These are phyloP conservation scores for Cyclophora albipunctata DNA, from an alignment of 2,888 invertebrate genomes.

Conservation along the genomic window DNA sequence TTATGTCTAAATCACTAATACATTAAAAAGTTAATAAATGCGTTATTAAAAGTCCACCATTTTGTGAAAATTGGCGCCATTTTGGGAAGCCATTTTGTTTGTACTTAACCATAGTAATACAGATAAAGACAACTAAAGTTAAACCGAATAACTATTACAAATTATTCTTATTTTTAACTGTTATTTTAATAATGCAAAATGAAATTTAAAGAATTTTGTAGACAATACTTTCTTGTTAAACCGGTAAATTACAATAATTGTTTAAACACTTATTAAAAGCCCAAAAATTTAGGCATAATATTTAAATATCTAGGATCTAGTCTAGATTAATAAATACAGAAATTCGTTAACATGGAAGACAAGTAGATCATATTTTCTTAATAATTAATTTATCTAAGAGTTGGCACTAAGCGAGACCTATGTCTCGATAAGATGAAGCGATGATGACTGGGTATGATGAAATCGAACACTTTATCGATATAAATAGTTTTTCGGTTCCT, in stretches of 20 bases:
- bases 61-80: constrained; percentile 10
- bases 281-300: no score
- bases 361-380: constrained; percentile 29
- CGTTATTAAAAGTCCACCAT: constrained; percentile 9
- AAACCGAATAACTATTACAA: no score
- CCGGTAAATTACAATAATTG: no score
- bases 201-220: no score
- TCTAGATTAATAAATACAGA: constrained; percentile 3
- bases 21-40: constrained; percentile 15
- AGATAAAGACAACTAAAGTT: no score
- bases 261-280: no score
- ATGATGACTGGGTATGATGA: constrained; percentile 34
- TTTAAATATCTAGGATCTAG: no score
- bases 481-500: constrained; percentile 90
- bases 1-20: constrained; percentile 21
- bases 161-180: no score
- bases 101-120: constrained; percentile 3
- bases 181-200: no score
- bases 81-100: constrained; percentile 8
- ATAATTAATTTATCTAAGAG: constrained; percentile 25
- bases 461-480: constrained; percentile 68
- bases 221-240: no score
- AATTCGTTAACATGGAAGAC: constrained; percentile 38
- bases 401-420: constrained; percentile 53
- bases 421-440: constrained; percentile 35